Evolutionary conservation across 2,113 vertebrate genomes (phyloP), one percentile per base, ranked within the genome.

Genomic region (Mesocricetus auratus): DNA sequence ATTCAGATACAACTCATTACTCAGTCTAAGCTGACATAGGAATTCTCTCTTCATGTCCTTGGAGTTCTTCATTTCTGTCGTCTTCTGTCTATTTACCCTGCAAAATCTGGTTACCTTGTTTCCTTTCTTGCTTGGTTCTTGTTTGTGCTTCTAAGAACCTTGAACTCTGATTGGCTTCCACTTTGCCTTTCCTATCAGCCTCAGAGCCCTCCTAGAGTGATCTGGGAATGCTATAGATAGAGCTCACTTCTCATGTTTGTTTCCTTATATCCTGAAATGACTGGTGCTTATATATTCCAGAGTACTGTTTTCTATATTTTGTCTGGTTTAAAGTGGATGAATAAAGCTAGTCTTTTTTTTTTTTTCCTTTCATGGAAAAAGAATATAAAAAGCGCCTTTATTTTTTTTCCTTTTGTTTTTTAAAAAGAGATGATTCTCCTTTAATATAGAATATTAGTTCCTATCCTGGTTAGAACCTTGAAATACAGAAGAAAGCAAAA

Each of bases 331-430:
- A 77, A 50, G 74, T 31, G 36, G 78, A 58, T 56, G 3, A 81
- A 85, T 64, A 86, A 45, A 86, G 29, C 78, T 33, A 66, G 16
- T 7, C 11, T 85, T 15, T 64, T 94, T 95, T 33, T 29, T 31
- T 29, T 12, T 13, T n/a, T 53, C 62, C 19, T 39, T 58, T 79
- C 47, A 33, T 90, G 26, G 56, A 94, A 87, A 12, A 94, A 95
- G 69, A 96, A 92, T 83, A 82, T 62, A 45, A 45, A 74, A 73
- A 89, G 29, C 69, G 19, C 24, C 42, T 94, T 92, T 9, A 50
- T 94, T n/a, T 47, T 94, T 94, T 95, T 78, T 45, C 31, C 7
- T 92, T 85, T 81, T 53, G 74, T 92, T 95, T 56, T 26, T 92
- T 90, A 45, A 33, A 92, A 93, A 31, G 45, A 94, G 39, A 45